A percentile compares a stretch with the other conserved stretches of the same genome.
Evolutionary conservation across 2,888 invertebrate species (phyloP).

Genomic region (Baronia brevicornis): DNA sequence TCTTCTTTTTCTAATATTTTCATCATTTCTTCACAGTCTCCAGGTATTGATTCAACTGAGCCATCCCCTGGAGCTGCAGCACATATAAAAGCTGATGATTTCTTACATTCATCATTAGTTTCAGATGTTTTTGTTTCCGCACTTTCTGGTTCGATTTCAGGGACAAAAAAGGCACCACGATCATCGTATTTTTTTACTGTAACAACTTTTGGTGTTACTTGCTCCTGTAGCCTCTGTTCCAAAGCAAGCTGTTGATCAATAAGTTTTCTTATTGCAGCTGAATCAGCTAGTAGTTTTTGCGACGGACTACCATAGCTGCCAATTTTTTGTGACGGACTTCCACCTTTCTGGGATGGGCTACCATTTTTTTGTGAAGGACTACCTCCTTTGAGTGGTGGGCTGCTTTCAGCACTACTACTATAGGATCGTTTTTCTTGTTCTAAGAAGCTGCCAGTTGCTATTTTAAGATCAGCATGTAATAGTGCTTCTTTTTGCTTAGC

Average conservation of each 20-base stretch:
- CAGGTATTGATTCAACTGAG: conserved; percentile 71
- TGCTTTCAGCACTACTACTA: conserved; percentile 77
- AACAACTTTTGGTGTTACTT: conserved; percentile 56
- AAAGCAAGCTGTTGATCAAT: conserved; percentile 69
- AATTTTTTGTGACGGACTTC: conserved; percentile 64
- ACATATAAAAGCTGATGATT: conserved; percentile 58
- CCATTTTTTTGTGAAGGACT: conserved; percentile 54
- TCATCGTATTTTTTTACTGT: conserved; percentile 68
- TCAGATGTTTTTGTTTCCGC: conserved; percentile 33
- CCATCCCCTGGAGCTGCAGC: conserved; percentile 67
- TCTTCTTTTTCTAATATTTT: conserved; percentile 73
- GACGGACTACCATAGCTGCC: conserved; percentile 66
- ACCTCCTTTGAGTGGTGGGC: conserved; percentile 65
- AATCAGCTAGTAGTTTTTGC: conserved; percentile 63
- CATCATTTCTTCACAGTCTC: conserved; percentile 77
- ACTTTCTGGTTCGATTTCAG: conserved; percentile 44
- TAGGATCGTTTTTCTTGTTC: conserved; percentile 70
- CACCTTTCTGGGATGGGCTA: conserved; percentile 65
- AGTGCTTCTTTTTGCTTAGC: conserved; percentile 91
- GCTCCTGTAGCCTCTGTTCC: conserved; percentile 55
- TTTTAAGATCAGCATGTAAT: conserved; percentile 76
- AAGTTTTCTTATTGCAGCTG: conserved; percentile 62
- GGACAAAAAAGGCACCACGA: conserved; percentile 65
- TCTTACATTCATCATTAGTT: conserved; percentile 58
- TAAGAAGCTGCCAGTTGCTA: conserved; percentile 62